A percentile compares a stretch with the other conserved stretches of the same genome.
Conservation (phyloP, 2,888 invertebrate species). For the Drosophila algonquin region DNA sequence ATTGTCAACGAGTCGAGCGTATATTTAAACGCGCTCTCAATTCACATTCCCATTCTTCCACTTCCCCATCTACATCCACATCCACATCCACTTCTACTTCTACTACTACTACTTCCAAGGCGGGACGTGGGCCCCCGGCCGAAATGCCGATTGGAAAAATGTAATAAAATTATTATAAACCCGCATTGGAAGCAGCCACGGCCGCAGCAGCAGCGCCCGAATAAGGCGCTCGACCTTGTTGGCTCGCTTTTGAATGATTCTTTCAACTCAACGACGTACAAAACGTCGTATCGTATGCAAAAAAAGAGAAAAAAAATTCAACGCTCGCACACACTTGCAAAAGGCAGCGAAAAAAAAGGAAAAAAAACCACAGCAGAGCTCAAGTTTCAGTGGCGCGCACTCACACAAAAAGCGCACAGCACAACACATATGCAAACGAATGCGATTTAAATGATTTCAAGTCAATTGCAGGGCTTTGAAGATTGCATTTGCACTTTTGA, state of each 20-base stretch:
- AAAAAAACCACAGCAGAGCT: conserved; percentile 63
- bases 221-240: conserved; percentile 78
- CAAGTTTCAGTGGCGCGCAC: conserved; percentile 69
- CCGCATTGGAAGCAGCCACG: conserved; percentile 41
- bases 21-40: conserved; percentile 55
- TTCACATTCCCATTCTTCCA: conserved; percentile 47
- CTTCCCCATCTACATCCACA: conserved; percentile 44
- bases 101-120: conserved; percentile 12
- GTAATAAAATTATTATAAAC: conserved; percentile 59
- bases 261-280: conserved; percentile 64
- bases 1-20: conserved; percentile 48
- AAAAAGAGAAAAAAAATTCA: conserved; percentile 49
- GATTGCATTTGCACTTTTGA: conserved; percentile 52
- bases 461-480: conserved; percentile 41
- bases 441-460: conserved; percentile 37
- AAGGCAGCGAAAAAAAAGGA: conserved; percentile 37
- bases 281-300: conserved; percentile 67
- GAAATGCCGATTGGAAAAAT: conserved; percentile 58
- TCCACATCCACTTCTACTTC: too few species aligned
- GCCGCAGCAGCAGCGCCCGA: conserved; percentile 46
- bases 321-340: conserved; percentile 32
- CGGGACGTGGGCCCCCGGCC: conserved; percentile 33
- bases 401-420: conserved; percentile 14
- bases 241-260: conserved; percentile 68
- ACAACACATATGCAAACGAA: conserved; percentile 24